Evolutionary conservation across 2,113 vertebrate genomes (phyloP), one percentile per base, ranked within the genome.

Genomic region (Ciconia maguari): DNA sequence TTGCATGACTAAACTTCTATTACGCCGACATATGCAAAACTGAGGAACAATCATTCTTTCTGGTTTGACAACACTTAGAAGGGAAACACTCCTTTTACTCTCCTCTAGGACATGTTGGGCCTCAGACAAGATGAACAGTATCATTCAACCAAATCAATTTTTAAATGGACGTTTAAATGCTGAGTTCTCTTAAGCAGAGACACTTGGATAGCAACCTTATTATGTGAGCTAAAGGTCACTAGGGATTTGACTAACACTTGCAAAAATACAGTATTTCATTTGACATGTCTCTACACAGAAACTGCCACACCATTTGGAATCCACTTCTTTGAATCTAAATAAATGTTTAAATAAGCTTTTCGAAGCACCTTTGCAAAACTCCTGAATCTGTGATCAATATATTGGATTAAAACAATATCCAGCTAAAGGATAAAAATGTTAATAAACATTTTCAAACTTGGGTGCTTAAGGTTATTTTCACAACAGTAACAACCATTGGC

Each of bases 1-100:
- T 98, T 98, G 96, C 97, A 97, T 98, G 98, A 97, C 97, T 97
- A 98, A 97, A 94, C 96, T 95, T 97, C 95, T 90, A 71, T 94
- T 90, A 44, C 6, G 93, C 98, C 98, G 98, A 98, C 95, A 92
- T 88, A 96, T 81, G 93, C 95, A 98, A 97, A 98, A 97, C 30
- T 22, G 91, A 91, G 72, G 57, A 90, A 94, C 94, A 91, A 90
- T 89, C 87, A 68, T 69, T 95, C 94, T 94, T 96, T 93, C 94
- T 85, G 17, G 15, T 94, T 89, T 95, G 97, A 97, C 96, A 97
- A 96, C 34, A 30, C 83, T 97, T 92, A 94, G 97, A 97, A 96
- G 77, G 88, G 74, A 97, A 98, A 93, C 94, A 90, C 51, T 95
- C 91, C 89, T 85, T 96, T 88, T 70, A 86, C 82, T 92, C 68